Evolutionary conservation across 2,113 vertebrate species (phyloP).

Genomic region (Chionis minor): DNA sequence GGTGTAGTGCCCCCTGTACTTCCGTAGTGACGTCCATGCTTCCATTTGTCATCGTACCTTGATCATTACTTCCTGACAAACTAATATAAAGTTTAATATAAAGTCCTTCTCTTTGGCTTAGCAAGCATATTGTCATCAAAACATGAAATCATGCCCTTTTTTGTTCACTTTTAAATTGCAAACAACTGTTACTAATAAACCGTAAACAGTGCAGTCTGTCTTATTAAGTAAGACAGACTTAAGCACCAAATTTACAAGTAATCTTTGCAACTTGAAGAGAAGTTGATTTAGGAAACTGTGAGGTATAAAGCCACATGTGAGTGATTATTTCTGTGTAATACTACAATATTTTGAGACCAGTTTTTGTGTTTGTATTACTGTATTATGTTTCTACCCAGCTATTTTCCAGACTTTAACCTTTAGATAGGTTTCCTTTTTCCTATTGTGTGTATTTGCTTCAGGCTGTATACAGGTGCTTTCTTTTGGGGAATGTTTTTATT

Average conservation of each 20-base stretch:
- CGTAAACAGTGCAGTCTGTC: not conserved
- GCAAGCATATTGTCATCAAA: not conserved
- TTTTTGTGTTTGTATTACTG: not conserved
- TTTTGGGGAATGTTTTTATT: not conserved
- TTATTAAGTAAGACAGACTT: not conserved
- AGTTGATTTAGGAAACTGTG: not conserved
- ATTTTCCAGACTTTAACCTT: not conserved
- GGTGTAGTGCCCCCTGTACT: not conserved
- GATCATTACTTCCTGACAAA: not conserved
- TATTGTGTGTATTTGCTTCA: not conserved
- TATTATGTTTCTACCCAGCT: not conserved
- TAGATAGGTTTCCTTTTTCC: not conserved
- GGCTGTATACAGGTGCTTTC: fast-evolving
- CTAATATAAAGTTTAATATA: not conserved
- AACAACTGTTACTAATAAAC: not conserved
- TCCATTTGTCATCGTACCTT: not conserved
- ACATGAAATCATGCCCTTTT: not conserved
- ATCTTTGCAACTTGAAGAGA: not conserved
- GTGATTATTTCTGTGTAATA: not conserved
- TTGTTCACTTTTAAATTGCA: not conserved
- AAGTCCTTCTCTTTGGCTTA: not conserved
- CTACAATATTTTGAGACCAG: not conserved
- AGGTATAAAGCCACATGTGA: not conserved
- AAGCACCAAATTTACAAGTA: not conserved
- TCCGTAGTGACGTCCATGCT: not conserved